These are phyloP conservation scores for Chorisops tibialis DNA, from an alignment of 2,888 invertebrate genomes.

Conservation along the genomic window DNA sequence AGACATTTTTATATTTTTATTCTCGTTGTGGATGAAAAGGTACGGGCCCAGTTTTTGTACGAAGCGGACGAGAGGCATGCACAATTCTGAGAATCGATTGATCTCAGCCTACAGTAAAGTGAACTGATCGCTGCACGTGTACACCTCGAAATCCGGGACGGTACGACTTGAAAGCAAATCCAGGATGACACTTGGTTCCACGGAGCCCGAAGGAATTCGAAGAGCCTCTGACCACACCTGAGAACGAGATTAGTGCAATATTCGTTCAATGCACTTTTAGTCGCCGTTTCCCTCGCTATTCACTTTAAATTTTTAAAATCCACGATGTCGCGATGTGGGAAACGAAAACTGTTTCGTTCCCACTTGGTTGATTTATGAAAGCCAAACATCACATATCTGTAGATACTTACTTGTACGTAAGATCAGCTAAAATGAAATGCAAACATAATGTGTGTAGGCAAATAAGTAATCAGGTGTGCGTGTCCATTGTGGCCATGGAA, in stretches of 20 bases:
- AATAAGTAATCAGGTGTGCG: slow-evolving; percentile 27
- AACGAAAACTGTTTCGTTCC: too few species aligned
- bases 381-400: too few species aligned
- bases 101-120: slow-evolving; percentile 19
- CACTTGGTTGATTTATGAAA: too few species aligned
- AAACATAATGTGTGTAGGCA: slow-evolving; percentile 3
- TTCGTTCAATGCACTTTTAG: slow-evolving; percentile 17
- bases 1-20: neutral
- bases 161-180: slow-evolving; percentile 23
- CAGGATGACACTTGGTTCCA: slow-evolving; percentile 24
- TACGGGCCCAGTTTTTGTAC: neutral
- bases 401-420: too few species aligned
- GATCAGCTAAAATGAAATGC: slow-evolving; percentile 13
- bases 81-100: slow-evolving; percentile 22
- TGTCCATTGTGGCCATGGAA: too few species aligned
- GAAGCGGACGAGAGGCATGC: slow-evolving; percentile 8
- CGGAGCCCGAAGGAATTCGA: slow-evolving; percentile 1
- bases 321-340: neutral
- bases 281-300: slow-evolving; percentile 14
- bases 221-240: slow-evolving; percentile 12
- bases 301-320: neutral
- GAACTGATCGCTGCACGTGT: slow-evolving; percentile 8
- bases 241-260: slow-evolving; percentile 14
- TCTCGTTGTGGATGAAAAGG: neutral
- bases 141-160: neutral